Evolutionary conservation across 2,113 vertebrate species (phyloP), one percentile per base, ranked within the genome.

Genomic region (Pampusana beccarii): DNA sequence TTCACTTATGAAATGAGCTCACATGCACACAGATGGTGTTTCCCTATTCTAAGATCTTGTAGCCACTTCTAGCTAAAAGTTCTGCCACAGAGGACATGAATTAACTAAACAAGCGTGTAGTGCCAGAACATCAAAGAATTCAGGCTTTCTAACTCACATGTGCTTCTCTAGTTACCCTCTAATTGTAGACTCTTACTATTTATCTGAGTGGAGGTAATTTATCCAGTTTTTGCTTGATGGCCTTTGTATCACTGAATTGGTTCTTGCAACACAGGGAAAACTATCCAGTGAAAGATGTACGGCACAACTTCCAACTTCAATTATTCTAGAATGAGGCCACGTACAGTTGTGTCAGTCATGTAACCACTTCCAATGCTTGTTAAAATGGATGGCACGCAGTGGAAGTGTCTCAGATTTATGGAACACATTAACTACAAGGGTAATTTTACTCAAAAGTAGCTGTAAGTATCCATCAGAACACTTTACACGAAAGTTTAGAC

Each of bases 11-110:
- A 57, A 67, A 56, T 21, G 29, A 81, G 40, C 20, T 70, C 19
- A n/a, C 4, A 13, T 1, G 4, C 13, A 77, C n/a, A n/a, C 6
- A 42, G 18, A 54, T 2, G 40, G 21, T 1, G 0, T 11, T 75
- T 81, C 51, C 34, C n/a, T 46, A 46, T 33, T 50, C 19, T 10
- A 48, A 62, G 58, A 42, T 33, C 24, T 58, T 84, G 54, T 31
- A 58, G 36, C 16, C 14, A n/a, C 44, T 74, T 66, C 46, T 61
- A 6, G 48, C 19, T 71, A 18, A 14, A 88, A 77, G 17, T 66
- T 90, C n/a, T 33, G 14, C 26, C 16, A 38, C 34, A 62, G 40
- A 90, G 48, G 36, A 87, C 33, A 40, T 9, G 28, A 75, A 44
- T 44, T 44, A 82, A 73, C 18, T 38, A 75, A 64, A 56, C 8